A percentile compares a stretch with the other conserved stretches of the same genome.
phyloP scores from a whole-genome alignment of 1,140 invertebrate genomes.

The Pogonognathellus flavescens region DNA sequence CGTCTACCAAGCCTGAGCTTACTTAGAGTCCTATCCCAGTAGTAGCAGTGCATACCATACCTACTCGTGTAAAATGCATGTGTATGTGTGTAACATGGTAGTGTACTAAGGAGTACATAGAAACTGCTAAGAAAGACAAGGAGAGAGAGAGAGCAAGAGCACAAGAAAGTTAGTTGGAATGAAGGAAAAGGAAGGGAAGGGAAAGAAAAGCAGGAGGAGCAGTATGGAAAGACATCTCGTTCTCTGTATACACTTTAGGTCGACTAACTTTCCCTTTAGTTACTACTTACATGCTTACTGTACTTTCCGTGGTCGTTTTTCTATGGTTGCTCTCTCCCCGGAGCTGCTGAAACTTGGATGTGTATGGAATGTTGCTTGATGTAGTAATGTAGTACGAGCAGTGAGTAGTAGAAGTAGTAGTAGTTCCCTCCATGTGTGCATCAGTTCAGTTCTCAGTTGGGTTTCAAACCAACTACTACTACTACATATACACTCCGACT shows the following conservation, averaged over 20 bases:
- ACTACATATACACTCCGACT: too few relatives aligned
- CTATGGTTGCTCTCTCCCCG: slow-evolving; percentile 14
- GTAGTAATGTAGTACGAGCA: background rate
- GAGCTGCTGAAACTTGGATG: background rate
- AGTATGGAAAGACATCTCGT: slow-evolving; percentile 8
- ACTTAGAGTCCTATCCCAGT: too few relatives aligned
- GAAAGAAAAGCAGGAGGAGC: background rate
- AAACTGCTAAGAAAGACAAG: background rate
- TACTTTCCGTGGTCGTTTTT: slow-evolving; percentile 28
- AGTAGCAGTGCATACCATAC: background rate
- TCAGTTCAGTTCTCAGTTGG: slow-evolving; percentile 42
- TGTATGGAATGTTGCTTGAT: slow-evolving; percentile 1
- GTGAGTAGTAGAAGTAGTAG: too few relatives aligned
- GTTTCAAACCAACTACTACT: slow-evolving; percentile 18
- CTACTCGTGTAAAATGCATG: background rate
- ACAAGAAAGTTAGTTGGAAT: background rate
- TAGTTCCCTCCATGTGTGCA: slow-evolving; percentile 19
- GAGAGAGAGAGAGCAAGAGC: too few relatives aligned
- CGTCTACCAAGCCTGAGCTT: too few relatives aligned
- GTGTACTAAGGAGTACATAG: background rate
- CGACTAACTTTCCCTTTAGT: slow-evolving; percentile 31
- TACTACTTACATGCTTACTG: slow-evolving; percentile 33
- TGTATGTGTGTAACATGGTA: background rate
- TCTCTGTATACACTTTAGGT: background rate
- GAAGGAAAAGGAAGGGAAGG: background rate